Evolutionary conservation across 2,797 vertebrate species (phyloP).

Genomic region (Chaetodon trifasciatus): DNA sequence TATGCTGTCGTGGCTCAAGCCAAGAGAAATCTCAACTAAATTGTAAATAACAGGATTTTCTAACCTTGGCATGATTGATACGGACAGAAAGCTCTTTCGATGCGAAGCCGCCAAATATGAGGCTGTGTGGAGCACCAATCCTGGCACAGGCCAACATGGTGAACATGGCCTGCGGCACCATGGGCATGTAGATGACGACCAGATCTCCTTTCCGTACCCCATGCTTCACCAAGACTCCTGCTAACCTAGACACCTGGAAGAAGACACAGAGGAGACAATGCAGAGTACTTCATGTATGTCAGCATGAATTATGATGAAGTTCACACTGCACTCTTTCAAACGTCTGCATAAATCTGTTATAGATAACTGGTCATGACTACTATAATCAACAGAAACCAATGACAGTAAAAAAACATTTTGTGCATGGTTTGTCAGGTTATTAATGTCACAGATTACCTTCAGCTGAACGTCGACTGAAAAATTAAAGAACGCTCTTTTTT

Average conservation of each 20-base stretch:
- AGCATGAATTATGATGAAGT: not conserved
- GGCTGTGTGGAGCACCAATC: slow-evolving; percentile 95
- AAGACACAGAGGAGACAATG: not conserved
- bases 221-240: slow-evolving; percentile 92
- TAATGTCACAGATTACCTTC: not conserved
- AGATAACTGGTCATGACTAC: not conserved
- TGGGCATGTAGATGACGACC: slow-evolving; percentile 99
- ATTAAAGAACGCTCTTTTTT: not conserved
- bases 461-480: not conserved
- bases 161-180: slow-evolving; percentile 97
- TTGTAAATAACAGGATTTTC: not conserved
- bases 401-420: not conserved
- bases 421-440: too few species aligned
- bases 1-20: not conserved
- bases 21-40: not conserved
- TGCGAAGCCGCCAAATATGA: slow-evolving; percentile 98
- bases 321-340: not conserved
- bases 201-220: slow-evolving; percentile 92
- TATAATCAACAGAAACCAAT: not conserved
- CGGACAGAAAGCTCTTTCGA: slow-evolving; percentile 94
- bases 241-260: slow-evolving; percentile 87
- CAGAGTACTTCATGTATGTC: not conserved
- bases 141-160: slow-evolving; percentile 96
- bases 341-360: not conserved
- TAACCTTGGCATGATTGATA: slow-evolving; percentile 95